Evolutionary conservation across 2,113 vertebrate genomes (phyloP).

Genomic region (Seriola dumerili): DNA sequence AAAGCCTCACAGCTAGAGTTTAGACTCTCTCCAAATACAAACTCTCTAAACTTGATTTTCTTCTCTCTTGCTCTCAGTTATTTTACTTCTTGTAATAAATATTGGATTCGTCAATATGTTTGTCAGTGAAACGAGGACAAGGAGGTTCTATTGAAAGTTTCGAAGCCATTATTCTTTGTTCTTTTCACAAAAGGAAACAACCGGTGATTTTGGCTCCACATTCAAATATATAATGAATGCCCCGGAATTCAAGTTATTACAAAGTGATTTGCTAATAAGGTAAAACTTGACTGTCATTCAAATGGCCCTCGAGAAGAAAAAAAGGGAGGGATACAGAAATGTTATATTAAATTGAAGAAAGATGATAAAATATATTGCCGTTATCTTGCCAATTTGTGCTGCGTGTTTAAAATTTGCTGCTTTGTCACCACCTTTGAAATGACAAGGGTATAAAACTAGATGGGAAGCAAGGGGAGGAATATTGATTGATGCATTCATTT

Average conservation of each 20-base stretch:
- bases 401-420: conserved; percentile 34
- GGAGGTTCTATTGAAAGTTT: not conserved
- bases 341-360: conserved; percentile 3
- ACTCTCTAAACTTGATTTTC: not conserved
- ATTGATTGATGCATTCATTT: conserved; percentile 60
- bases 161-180: not conserved
- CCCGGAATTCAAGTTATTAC: not conserved
- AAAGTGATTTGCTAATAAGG: conserved; percentile 16
- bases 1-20: not conserved
- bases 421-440: conserved; percentile 37
- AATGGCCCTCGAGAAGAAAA: not conserved
- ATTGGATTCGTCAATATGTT: conserved; percentile 34
- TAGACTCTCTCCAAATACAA: conserved; percentile 5
- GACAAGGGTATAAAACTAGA: conserved; percentile 34
- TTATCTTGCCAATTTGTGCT: conserved; percentile 20
- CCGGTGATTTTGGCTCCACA: not conserved
- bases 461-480: conserved; percentile 7
- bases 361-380: not conserved
- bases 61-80: conserved; percentile 23
- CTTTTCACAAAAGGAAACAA: conserved; percentile 25
- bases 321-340: not conserved
- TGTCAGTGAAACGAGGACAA: conserved; percentile 9
- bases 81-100: conserved; percentile 31
- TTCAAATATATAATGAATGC: conserved; percentile 8
- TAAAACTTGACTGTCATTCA: not conserved